phyloP scores from a whole-genome alignment of 2,113 vertebrate species.

The Corythoichthys haematopterus region DNA sequence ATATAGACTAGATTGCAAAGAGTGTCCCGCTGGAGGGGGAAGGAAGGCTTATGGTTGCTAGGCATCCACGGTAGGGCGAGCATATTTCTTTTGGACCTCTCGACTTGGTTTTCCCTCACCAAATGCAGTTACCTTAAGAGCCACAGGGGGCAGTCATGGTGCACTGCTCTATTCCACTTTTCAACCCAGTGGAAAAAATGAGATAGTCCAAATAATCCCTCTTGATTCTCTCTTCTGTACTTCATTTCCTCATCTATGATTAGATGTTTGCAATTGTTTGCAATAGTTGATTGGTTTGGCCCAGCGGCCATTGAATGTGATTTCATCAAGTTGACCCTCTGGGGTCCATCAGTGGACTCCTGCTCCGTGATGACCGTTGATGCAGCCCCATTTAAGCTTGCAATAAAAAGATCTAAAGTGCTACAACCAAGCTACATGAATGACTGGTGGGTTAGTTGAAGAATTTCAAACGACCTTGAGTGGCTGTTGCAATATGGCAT shows the following conservation, averaged over 20 bases:
- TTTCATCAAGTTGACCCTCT: constrained; percentile 42
- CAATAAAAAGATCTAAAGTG: constrained; percentile 25
- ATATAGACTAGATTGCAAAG: constrained; percentile 19
- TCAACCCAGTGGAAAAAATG: constrained; percentile 30
- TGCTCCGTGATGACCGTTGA: constrained; percentile 59
- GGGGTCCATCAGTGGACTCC: constrained; percentile 20
- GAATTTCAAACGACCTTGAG: constrained; percentile 65
- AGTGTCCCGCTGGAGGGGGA: constrained; percentile 36
- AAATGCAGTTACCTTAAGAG: constrained; percentile 37
- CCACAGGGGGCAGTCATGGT: constrained; percentile 55
- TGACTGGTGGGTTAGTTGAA: constrained; percentile 21
- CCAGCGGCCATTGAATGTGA: constrained; percentile 36
- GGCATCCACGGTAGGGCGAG: constrained; percentile 50
- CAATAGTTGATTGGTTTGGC: constrained; percentile 64
- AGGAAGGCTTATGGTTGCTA: constrained; percentile 58
- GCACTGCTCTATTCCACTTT: constrained; percentile 30
- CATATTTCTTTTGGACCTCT: constrained; percentile 47
- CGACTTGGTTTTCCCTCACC: constrained; percentile 36
- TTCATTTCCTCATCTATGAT: constrained; percentile 63
- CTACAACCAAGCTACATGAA: constrained; percentile 29
- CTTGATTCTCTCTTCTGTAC: constrained; percentile 67
- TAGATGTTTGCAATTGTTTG: constrained; percentile 60
- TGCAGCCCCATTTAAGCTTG: constrained; percentile 42
- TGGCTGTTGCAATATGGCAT: constrained; percentile 34
- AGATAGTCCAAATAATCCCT: constrained; percentile 71